Conservation (phyloP, 2,113 vertebrate species). For the Scytalopus superciliaris region DNA sequence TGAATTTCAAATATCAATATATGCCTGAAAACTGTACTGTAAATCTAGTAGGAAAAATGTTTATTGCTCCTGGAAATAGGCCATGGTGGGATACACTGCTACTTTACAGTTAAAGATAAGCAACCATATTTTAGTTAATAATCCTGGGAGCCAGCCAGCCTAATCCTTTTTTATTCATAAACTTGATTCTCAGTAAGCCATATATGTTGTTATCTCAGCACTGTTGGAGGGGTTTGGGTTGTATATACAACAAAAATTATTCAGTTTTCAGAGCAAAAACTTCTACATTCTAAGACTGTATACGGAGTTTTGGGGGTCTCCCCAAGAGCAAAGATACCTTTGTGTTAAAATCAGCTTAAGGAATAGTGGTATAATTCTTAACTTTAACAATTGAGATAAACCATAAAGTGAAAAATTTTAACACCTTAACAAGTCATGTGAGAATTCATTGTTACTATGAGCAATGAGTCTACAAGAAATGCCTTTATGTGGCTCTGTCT, state of each 20-base stretch:
- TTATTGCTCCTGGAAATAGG: slow-evolving; percentile 30
- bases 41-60: slow-evolving; percentile 25
- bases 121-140: slow-evolving; percentile 29
- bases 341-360: background rate
- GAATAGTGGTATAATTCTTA: background rate
- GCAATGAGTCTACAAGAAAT: background rate
- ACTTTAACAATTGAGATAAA: background rate
- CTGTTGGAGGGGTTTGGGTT: background rate
- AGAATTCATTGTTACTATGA: background rate
- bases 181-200: background rate
- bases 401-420: background rate
- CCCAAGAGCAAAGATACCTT: background rate
- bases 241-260: background rate
- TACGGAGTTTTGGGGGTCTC: background rate
- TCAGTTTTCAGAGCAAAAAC: background rate
- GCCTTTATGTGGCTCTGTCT: background rate
- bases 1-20: background rate
- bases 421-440: background rate
- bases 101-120: slow-evolving; percentile 26
- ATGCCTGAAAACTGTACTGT: background rate
- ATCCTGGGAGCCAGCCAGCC: background rate
- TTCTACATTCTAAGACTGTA: background rate
- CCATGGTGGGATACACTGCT: background rate
- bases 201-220: background rate
- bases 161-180: slow-evolving; percentile 40